These are phyloP conservation scores for Dendroctonus ponderosae DNA, from an alignment of 1,140 invertebrate genomes.

Conservation along the genomic window DNA sequence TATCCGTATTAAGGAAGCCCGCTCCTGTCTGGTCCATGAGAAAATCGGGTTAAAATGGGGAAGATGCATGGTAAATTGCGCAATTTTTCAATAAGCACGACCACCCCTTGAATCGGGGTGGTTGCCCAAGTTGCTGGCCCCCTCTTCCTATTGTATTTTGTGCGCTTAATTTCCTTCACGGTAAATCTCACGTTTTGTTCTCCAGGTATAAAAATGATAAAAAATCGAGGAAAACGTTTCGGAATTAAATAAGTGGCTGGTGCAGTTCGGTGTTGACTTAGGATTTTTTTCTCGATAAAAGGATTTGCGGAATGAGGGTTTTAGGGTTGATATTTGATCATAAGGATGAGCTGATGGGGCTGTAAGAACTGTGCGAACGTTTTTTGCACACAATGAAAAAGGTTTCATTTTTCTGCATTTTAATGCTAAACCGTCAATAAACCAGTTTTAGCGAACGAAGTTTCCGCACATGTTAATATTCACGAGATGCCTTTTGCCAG, in stretches of 20 bases:
- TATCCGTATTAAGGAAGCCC: constrained; percentile 38
- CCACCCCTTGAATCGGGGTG: neutral
- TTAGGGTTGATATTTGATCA: constrained; percentile 21
- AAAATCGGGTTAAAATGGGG: constrained; percentile 35
- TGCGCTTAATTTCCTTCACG: constrained; percentile 33
- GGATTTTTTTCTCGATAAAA: constrained; percentile 30
- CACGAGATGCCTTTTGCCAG: too few species aligned
- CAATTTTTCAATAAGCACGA: constrained; percentile 35
- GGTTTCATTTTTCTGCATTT: too few species aligned
- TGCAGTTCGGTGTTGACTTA: constrained; percentile 29
- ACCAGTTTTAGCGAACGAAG: too few species aligned
- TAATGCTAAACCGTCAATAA: too few species aligned
- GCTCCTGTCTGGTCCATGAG: constrained; percentile 37
- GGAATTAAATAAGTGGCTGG: constrained; percentile 22
- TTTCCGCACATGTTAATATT: too few species aligned
- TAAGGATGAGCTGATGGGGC: constrained; percentile 6
- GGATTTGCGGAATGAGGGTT: constrained; percentile 21
- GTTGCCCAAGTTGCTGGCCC: constrained; percentile 4
- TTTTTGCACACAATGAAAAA: neutral
- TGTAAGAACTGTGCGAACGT: constrained; percentile 23
- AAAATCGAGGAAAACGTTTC: constrained; percentile 14
- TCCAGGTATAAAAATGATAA: constrained; percentile 18
- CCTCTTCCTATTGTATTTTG: constrained; percentile 16
- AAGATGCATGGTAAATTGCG: constrained; percentile 37
- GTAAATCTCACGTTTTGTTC: constrained; percentile 21